phyloP scores from a whole-genome alignment of 2,888 invertebrate species.

The Phyto melanocephala region DNA sequence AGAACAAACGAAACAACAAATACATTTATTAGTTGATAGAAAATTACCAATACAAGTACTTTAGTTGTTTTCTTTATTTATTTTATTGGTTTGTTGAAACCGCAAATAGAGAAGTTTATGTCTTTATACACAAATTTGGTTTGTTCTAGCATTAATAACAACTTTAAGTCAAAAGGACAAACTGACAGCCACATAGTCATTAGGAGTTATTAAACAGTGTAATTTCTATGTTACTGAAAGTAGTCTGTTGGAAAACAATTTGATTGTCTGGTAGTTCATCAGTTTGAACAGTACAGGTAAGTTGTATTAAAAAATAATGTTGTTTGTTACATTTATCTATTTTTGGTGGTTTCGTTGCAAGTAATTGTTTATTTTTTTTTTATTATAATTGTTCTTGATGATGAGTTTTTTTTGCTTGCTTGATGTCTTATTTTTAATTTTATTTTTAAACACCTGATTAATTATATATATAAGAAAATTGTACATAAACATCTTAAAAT shows the following conservation, averaged over 20 bases:
- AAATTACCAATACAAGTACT: slow-evolving; percentile 27
- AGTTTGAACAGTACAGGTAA: background rate
- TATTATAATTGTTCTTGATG: slow-evolving; percentile 13
- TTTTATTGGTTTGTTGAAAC: background rate
- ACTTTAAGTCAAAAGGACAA: background rate
- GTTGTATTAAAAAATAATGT: slow-evolving; percentile 71
- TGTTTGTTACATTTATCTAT: slow-evolving; percentile 75
- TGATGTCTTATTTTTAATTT: slow-evolving; percentile 37
- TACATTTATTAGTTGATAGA: slow-evolving; percentile 20
- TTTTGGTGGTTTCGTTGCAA: slow-evolving; percentile 66
- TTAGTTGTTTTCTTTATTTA: slow-evolving; percentile 17
- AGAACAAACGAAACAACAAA: background rate
- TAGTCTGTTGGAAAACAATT: background rate
- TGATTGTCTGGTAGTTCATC: background rate
- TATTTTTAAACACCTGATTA: slow-evolving; percentile 48
- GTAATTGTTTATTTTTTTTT: slow-evolving; percentile 45
- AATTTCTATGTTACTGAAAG: slow-evolving; percentile 49
- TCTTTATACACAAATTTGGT: slow-evolving; percentile 53
- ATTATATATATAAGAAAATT: slow-evolving; percentile 51
- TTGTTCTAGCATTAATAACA: slow-evolving; percentile 27
- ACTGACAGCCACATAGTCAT: background rate
- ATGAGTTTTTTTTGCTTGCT: background rate
- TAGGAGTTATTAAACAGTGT: slow-evolving; percentile 23
- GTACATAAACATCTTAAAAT: slow-evolving; percentile 39
- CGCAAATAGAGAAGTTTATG: slow-evolving; percentile 38